Base-by-base conservation (phyloP, 2,113 vertebrate species). In the Budorcas taxicolor region DNA sequence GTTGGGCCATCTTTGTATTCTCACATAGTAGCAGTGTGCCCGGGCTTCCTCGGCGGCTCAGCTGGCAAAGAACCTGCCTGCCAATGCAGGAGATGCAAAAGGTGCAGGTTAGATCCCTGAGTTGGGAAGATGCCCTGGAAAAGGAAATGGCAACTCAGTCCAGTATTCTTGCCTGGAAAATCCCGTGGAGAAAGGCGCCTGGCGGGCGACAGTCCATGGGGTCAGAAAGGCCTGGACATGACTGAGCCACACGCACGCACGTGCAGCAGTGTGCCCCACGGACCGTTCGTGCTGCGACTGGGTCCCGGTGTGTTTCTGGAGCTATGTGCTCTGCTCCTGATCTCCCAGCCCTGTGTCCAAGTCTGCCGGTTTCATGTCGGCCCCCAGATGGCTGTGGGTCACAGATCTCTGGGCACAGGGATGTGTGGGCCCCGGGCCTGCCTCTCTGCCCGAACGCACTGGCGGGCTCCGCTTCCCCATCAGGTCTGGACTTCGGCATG, bases 1-100 rank as follows among this genome's bases (percentile, higher is more conserved):
- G 15, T 21, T 57, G 55, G n/a, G 33, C 16, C 29, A 5, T 29
- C 27, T 76, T 60, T 74, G 33, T 19, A 1, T 50, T 40, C 29
- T 57, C 40, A 16, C 0, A 0, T 29, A 1, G 2, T 3, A n/a
- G 9, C n/a, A 1, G 7, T 13, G 16, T 12, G 52, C 53, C 43
- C n/a, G 3, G 40, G 40, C 40, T 76, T 76, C 40, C 23, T 43
- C 12, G 0, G 23, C 43, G 71, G 40, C 23, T 76, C 71, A 14
- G 64, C 71, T 76, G 71, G 36, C 71, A 25, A 27, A 43, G 71
- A 76, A 25, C 71, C 71, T 43, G 36, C 71, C 71, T 43, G 23
- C 36, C 71, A 13, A 2, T 14, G 21, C 71, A 43, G 23, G 71
- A 76, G 40, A 27, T 8, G 40, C 12, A 2, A 14, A 76, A 43